Evolutionary conservation across 2,113 vertebrate genomes (phyloP).

Genomic region (Maccullochella peelii): DNA sequence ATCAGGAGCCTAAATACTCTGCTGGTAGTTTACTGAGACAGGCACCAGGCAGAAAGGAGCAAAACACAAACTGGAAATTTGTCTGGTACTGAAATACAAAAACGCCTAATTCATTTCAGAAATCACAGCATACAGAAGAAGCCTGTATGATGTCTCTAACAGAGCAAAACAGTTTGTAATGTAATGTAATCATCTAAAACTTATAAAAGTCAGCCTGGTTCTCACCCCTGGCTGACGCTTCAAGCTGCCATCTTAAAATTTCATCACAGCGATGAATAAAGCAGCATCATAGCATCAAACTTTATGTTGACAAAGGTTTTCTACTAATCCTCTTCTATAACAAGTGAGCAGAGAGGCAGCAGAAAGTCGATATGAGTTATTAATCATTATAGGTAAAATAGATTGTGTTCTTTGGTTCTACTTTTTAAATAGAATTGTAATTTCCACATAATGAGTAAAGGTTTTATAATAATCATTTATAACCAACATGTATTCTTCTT

Average conservation of each 20-base stretch:
- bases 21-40: not conserved
- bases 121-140: not conserved
- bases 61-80: not conserved
- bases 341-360: not conserved
- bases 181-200: not conserved
- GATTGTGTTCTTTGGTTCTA: not conserved
- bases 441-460: not conserved
- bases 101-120: not conserved
- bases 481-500: not conserved
- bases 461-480: not conserved
- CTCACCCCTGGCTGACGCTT: not conserved
- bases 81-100: not conserved
- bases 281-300: not conserved
- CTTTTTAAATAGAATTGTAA: not conserved
- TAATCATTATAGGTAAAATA: not conserved
- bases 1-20: slow-evolving; percentile 1
- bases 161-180: not conserved
- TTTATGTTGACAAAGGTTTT: not conserved
- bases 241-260: not conserved
- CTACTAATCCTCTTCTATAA: not conserved
- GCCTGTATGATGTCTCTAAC: not conserved
- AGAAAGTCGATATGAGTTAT: not conserved
- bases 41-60: not conserved
- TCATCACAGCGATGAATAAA: not conserved
- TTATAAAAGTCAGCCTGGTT: not conserved